Evolutionary conservation across 2,797 vertebrate species (phyloP), one percentile per base, ranked within the genome.

Genomic region (Okamejei kenojei): DNA sequence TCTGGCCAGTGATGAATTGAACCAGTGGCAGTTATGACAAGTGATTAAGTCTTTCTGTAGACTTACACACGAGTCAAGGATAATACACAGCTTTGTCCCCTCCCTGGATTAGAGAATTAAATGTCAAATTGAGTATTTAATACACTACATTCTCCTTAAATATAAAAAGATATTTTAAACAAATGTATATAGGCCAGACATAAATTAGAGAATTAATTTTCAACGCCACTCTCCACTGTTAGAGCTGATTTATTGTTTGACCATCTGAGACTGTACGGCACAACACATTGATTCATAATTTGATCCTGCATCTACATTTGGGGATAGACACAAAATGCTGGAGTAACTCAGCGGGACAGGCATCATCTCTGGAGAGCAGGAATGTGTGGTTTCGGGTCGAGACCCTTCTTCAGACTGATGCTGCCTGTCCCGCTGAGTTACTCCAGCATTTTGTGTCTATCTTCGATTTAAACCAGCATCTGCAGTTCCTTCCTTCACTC

Each of bases 41-140:
- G 90, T 92, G 90, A 92, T 76, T 92, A 92, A 92, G 90, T 92
- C 90, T 76, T 92, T 92, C 35, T 92, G 71, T 71, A 76, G 90
- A 92, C 71, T 92, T 76, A 92, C 71, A 92, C 68, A 76, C 35
- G 35, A 92, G 90, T 29, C 90, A 92, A 76, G 71, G 90, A 92
- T 92, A 92, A 92, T 92, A 58, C 35, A 92, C 76, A 92, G 71
- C 90, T 71, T 35, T 26, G 68, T 54, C 38, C 90, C 90, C 38
- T 74, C 90, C 71, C 90, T 54, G 38, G 71, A 92, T 91, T 91
- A 74, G 35, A 74, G 90, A 91, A 91, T 92, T 92, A 92, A 92
- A 92, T 76, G 71, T 92, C 90, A 92, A 74, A 74, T 45, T 92
- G 38, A 92, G 90, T 92, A 76, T 76, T 76, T 92, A 92, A 54